Evolutionary conservation across 2,113 vertebrate genomes (phyloP), one percentile per base, ranked within the genome.

Genomic region (Poecile atricapillus): DNA sequence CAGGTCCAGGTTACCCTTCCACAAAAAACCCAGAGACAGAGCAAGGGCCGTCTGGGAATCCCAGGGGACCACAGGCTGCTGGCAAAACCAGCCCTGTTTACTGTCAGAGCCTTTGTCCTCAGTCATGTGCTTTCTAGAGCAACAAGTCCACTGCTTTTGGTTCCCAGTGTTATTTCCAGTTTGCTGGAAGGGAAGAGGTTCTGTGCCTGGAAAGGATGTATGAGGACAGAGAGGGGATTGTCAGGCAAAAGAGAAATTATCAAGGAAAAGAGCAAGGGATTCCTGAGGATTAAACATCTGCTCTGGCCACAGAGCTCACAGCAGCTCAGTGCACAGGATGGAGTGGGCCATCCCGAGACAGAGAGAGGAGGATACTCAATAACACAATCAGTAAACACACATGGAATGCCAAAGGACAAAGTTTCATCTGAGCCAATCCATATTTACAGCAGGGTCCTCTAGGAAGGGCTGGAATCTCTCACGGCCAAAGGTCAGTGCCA

Each of bases 91-190:
- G 70, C 67, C 53, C 44, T 15, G 3, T 49, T 77, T 80, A 43
- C 69, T 87, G 90, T 74, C 67, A 65, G 55, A 56, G 58, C 74
- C 77, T 65, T 71, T 97, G 83, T 96, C 88, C 64, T 53, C 90
- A 96, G 44, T 92, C 96, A 97, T 4, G 15, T 95, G 95, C 76
- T 97, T 97, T 88, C 95, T 55, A 81, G 67, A 96, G 92, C 90
- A 97, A 85, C n/a, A 46, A 58, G 27, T 67, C 85, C 65, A 60
- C 33, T 56, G 55, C 82, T 95, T 97, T 96, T 68, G 4, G 55
- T 75, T 97, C 50, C 62, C 2, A 2, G 37, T 35, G 53, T 64
- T 75, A 53, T 76, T 94, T 74, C 82, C 77, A 76, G 47, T 79
- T 76, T 62, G 79, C 91, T 89, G 74, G 84, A 89, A 94, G 43